A percentile compares a stretch with the other conserved stretches of the same genome.
Conservation (phyloP, 2,888 invertebrate species). For the Tetrapedia diversipes region DNA sequence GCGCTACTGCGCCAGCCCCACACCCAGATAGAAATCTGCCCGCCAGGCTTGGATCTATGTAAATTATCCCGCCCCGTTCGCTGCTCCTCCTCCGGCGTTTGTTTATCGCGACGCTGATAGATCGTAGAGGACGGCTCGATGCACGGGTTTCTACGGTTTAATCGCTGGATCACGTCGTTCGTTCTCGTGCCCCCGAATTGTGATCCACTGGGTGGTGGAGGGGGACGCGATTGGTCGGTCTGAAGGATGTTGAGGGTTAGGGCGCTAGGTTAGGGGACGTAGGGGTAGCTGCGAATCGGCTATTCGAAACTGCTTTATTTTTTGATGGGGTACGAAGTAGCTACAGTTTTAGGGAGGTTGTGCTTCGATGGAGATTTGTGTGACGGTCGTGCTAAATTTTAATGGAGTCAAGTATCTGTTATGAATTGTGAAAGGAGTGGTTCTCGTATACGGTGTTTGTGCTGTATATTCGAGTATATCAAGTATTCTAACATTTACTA, state of each 20-base stretch:
- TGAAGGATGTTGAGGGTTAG: not conserved
- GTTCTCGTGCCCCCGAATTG: not conserved
- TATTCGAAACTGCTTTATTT: not conserved
- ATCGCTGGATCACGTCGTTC: not conserved
- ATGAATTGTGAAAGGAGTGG: no score
- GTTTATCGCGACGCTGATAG: conserved; percentile 16
- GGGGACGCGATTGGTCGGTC: no score
- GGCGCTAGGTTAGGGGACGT: no score
- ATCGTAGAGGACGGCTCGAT: not conserved
- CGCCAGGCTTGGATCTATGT: conserved; percentile 37
- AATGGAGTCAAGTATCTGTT: no score
- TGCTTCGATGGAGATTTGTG: not conserved
- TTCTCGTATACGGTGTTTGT: no score
- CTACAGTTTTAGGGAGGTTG: no score
- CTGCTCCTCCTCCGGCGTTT: not conserved
- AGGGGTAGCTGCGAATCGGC: no score
- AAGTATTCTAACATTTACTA: no score
- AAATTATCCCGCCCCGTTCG: conserved; percentile 40
- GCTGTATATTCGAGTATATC: no score
- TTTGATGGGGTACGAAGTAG: not conserved
- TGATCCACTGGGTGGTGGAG: no score
- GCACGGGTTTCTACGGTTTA: not conserved
- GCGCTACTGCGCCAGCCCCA: conserved; percentile 40
- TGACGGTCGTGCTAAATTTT: not conserved
- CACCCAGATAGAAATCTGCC: conserved; percentile 41